A percentile compares a stretch with the other conserved stretches of the same genome.
phyloP scores from a whole-genome alignment of 2,113 vertebrate genomes.

The Xenopus laevis region DNA sequence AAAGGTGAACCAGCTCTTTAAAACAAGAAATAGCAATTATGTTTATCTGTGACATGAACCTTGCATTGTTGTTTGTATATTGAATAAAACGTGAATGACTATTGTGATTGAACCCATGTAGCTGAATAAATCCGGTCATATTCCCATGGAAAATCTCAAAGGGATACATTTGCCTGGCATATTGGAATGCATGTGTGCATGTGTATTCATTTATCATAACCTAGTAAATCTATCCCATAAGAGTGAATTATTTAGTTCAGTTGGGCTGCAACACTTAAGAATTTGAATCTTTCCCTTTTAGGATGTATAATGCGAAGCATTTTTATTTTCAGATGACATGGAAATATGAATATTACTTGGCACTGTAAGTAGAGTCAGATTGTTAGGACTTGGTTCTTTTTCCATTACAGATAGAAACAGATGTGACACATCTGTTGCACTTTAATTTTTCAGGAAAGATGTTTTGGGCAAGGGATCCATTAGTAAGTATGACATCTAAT shows the following conservation, averaged over 20 bases:
- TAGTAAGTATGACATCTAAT: slow-evolving; percentile 32
- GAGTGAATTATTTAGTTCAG: neutral
- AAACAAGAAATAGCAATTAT: too few species aligned
- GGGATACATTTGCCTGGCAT: too few species aligned
- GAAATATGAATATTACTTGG: slow-evolving; percentile 19
- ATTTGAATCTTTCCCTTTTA: slow-evolving; percentile 27
- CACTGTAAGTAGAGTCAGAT: slow-evolving; percentile 24
- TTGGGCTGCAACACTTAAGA: neutral
- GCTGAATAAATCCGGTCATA: too few species aligned
- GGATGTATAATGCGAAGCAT: slow-evolving; percentile 24
- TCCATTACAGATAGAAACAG: slow-evolving; percentile 40
- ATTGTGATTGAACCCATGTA: too few species aligned
- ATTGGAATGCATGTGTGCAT: too few species aligned
- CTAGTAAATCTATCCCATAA: too few species aligned
- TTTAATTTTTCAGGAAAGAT: slow-evolving; percentile 32
- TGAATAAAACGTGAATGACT: too few species aligned
- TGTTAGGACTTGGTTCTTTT: slow-evolving; percentile 15
- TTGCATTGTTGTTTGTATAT: too few species aligned
- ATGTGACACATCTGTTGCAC: slow-evolving; percentile 38
- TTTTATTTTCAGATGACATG: slow-evolving; percentile 27
- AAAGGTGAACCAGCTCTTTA: too few species aligned
- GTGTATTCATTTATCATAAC: too few species aligned
- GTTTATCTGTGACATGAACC: too few species aligned
- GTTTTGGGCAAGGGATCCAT: slow-evolving; percentile 35
- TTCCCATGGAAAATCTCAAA: too few species aligned